phyloP scores from a whole-genome alignment of 92 coral and sea anemone genomes.

The Zoanthus solanderi region DNA sequence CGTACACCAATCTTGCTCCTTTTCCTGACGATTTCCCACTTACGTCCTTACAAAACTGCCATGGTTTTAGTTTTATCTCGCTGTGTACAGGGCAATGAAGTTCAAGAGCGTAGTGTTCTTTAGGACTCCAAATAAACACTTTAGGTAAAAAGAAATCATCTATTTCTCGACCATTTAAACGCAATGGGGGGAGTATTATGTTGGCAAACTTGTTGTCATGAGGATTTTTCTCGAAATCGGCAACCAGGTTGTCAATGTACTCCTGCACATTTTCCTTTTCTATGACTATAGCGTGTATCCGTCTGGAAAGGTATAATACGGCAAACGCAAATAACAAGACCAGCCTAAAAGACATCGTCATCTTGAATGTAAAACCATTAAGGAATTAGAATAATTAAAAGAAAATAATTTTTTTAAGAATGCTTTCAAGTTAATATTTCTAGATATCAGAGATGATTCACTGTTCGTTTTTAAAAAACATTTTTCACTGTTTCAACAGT shows the following conservation, averaged over 20 bases:
- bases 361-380: not conserved
- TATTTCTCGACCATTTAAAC: not conserved
- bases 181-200: constrained; percentile 38
- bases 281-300: not conserved
- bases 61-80: constrained; percentile 14
- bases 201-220: constrained; percentile 21
- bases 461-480: not conserved
- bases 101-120: constrained; percentile 52
- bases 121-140: constrained; percentile 62
- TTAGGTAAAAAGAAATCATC: constrained; percentile 44
- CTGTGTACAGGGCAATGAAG: constrained; percentile 54
- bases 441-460: not conserved
- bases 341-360: not conserved
- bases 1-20: too few species aligned
- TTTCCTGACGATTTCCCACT: too few species aligned
- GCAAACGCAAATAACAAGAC: not conserved
- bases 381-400: too few species aligned
- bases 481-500: not conserved
- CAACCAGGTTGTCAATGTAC: constrained; percentile 28
- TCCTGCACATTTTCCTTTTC: not conserved
- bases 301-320: too few species aligned
- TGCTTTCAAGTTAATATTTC: not conserved
- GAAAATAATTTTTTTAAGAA: too few species aligned
- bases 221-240: constrained; percentile 33
- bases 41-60: too few species aligned